These are phyloP conservation scores for Aethina tumida DNA, from an alignment of 1,140 invertebrate genomes.

Conservation along the genomic window DNA sequence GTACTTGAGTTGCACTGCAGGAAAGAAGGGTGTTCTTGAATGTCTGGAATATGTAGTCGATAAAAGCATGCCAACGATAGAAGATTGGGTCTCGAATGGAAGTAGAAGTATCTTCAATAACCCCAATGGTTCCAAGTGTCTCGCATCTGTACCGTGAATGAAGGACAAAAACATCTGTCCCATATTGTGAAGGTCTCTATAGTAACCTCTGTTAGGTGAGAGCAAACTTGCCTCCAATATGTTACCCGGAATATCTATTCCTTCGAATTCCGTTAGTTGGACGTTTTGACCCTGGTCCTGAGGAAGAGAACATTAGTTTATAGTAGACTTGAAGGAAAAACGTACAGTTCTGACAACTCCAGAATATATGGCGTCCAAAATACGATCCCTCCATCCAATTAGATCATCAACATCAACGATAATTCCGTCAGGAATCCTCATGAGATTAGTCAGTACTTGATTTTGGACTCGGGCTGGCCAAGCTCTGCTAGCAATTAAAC, in stretches of 20 bases:
- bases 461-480: constrained; percentile 53
- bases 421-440: constrained; percentile 55
- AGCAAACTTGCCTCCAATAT: constrained; percentile 63
- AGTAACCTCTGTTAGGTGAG: constrained; percentile 53
- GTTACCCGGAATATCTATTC: constrained; percentile 68
- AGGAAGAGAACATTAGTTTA: too few relatives aligned
- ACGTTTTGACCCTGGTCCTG: constrained; percentile 36
- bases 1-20: constrained; percentile 48
- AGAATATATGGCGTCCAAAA: constrained; percentile 62
- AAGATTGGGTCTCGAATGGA: constrained; percentile 75
- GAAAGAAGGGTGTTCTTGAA: constrained; percentile 58
- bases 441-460: constrained; percentile 49
- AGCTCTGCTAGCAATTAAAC: constrained; percentile 48
- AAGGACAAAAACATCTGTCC: constrained; percentile 55
- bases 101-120: constrained; percentile 59
- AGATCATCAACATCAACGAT: constrained; percentile 56
- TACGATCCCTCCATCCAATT: constrained; percentile 63
- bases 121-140: constrained; percentile 50
- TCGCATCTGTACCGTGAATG: constrained; percentile 59
- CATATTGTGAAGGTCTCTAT: constrained; percentile 63
- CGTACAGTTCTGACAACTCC: constrained; percentile 48
- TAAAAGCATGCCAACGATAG: constrained; percentile 70
- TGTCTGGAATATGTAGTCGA: constrained; percentile 67
- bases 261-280: constrained; percentile 49
- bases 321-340: too few relatives aligned